A percentile compares a stretch with the other conserved stretches of the same genome.
These are phyloP conservation scores for Epinephelus malabaricus DNA, from an alignment of 2,797 vertebrate genomes.

Conservation along the genomic window DNA sequence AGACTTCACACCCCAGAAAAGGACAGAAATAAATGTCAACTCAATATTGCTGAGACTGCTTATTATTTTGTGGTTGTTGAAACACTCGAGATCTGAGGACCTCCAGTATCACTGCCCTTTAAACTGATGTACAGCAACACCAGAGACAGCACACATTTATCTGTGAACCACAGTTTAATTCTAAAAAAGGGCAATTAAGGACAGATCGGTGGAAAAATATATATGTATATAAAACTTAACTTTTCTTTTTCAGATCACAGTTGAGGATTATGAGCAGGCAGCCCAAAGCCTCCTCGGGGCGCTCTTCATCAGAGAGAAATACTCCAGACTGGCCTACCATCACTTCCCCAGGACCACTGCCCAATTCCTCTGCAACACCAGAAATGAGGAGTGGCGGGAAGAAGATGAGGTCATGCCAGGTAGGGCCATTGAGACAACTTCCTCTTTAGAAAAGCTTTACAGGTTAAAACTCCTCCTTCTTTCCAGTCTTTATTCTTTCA, in stretches of 20 bases:
- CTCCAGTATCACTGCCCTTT: slow-evolving; percentile 2
- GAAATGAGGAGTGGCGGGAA: slow-evolving; percentile 84
- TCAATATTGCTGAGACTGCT: not conserved
- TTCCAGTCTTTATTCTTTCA: no score
- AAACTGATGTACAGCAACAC: not conserved
- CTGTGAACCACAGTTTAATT: not conserved
- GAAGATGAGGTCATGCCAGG: slow-evolving; percentile 92
- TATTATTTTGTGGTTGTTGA: not conserved
- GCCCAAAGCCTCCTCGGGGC: slow-evolving; percentile 91
- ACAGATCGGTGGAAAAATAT: not conserved
- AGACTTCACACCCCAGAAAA: no score
- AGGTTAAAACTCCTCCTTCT: no score
- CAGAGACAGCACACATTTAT: not conserved
- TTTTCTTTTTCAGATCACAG: slow-evolving; percentile 88
- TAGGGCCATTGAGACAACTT: slow-evolving; percentile 53
- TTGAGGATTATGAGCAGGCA: slow-evolving; percentile 97
- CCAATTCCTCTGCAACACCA: slow-evolving; percentile 86
- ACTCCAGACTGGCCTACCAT: slow-evolving; percentile 93
- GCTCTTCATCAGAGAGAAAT: slow-evolving; percentile 94
- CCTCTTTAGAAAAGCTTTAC: no score
- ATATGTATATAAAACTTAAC: not conserved
- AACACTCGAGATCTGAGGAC: not conserved
- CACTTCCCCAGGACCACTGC: slow-evolving; percentile 91
- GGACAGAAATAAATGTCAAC: not conserved
- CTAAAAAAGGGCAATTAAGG: not conserved